Conservation (phyloP, 2,113 vertebrate species). For the Otus sunia region DNA sequence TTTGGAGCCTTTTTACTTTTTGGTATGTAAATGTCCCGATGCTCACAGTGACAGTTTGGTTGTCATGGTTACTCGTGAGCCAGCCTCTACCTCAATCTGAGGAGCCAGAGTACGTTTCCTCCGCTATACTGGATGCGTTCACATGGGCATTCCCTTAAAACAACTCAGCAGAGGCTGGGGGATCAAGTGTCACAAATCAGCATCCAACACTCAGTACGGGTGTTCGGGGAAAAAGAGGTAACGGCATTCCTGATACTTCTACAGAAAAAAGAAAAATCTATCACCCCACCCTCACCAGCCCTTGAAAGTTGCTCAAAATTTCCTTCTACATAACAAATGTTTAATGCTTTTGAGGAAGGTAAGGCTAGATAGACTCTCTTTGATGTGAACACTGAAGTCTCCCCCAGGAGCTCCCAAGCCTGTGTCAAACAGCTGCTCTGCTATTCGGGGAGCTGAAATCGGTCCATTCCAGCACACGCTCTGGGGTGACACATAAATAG, state of each 20-base stretch:
- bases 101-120: background rate
- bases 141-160: background rate
- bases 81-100: background rate
- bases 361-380: background rate
- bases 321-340: background rate
- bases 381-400: background rate
- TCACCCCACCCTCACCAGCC: background rate
- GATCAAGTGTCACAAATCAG: background rate
- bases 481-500: background rate
- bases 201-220: rapidly evolving
- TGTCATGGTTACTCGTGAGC: background rate
- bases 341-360: background rate
- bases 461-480: background rate
- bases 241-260: background rate
- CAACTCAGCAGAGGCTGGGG: background rate
- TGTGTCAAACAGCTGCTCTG: background rate
- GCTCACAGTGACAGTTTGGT: background rate
- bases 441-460: background rate
- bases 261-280: background rate
- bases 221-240: background rate
- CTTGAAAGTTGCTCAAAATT: background rate
- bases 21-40: background rate
- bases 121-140: background rate
- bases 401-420: background rate
- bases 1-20: background rate